A percentile compares a stretch with the other conserved stretches of the same genome.
Evolutionary conservation across 2,888 invertebrate species (phyloP).

Genomic region (Spisula solida): DNA sequence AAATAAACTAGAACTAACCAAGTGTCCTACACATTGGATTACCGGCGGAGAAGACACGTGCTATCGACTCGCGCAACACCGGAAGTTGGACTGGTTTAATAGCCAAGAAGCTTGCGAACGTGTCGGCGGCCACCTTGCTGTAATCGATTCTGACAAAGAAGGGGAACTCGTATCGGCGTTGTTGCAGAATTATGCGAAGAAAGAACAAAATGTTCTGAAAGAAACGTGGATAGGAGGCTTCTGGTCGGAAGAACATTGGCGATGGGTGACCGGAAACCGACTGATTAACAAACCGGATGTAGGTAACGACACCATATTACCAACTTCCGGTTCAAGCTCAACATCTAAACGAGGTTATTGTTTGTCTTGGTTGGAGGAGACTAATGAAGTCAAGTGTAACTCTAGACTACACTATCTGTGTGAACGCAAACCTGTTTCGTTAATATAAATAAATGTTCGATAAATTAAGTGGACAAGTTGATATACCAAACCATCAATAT

Average conservation of each 20-base stretch:
- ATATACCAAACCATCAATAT: too few species aligned
- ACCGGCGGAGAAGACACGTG: slow-evolving; percentile 31
- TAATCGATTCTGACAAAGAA: slow-evolving; percentile 37
- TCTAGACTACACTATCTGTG: slow-evolving; percentile 42
- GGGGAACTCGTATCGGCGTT: slow-evolving; percentile 12
- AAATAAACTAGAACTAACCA: neutral
- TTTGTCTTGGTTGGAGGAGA: slow-evolving; percentile 2
- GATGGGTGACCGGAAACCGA: slow-evolving; percentile 39
- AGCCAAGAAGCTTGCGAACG: slow-evolving; percentile 54
- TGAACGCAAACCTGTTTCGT: slow-evolving; percentile 36
- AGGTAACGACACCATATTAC: neutral
- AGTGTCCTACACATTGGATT: slow-evolving; percentile 47
- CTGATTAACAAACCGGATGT: neutral
- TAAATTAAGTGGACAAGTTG: too few species aligned
- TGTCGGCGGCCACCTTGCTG: slow-evolving; percentile 47
- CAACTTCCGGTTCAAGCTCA: neutral
- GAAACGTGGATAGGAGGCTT: slow-evolving; percentile 49
- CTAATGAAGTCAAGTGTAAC: slow-evolving; percentile 19
- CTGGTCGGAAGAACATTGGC: slow-evolving; percentile 30
- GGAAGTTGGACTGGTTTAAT: slow-evolving; percentile 43
- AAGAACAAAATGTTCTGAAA: neutral
- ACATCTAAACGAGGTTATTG: neutral
- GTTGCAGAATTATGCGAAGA: neutral
- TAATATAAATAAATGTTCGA: neutral
- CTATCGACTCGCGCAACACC: slow-evolving; percentile 41